Evolutionary conservation across 1,140 invertebrate species (phyloP), one percentile per base, ranked within the genome.

Genomic region (Lanistes nyassanus): DNA sequence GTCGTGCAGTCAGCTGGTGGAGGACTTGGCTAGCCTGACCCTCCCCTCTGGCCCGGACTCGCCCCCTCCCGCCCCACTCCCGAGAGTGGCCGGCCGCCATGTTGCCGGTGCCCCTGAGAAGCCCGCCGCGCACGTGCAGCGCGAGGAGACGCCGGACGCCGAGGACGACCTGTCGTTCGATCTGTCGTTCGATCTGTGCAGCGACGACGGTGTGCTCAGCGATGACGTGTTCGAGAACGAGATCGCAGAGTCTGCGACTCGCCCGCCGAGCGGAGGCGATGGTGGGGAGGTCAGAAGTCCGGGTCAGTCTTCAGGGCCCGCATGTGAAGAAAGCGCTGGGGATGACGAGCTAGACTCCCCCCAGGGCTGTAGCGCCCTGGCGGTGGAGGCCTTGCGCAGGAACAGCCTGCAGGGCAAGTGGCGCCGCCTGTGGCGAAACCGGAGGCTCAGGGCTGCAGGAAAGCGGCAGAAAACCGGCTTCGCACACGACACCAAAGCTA

Each of bases 351-450:
- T 11, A 11, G 29, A 31, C 3, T 60, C 13, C n/a, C 56, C 29
- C 13, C 9, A 60, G n/a, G 56, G 2, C 29, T 60, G n/a, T 23
- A 60, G 29, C n/a, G 29, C 56, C 23, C 23, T 60, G 13, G 55
- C 56, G 13, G 34, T 72, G 34, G 55, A 72, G 36, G 56, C 70
- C 0, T 36, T 72, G 5, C 70, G 70, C 36, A 72, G 56, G 26
- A 72, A 72, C 70, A 72, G 70, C 56, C 55, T 72, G n/a, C 70
- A 72, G 55, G 60, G 37, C 34, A 72, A 42, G n/a, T 34, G 53
- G 26, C 26, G 68, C 21, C 68, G 56, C 31, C 53, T 55, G 13
- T 70, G 68, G 68, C 53, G 39, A 7, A 29, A 70, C 68, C 37
- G 68, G 1, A 64, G 62, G 6, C 5, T 21, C 62, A 72, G n/a